phyloP scores from a whole-genome alignment of 2,113 vertebrate species.

The Bos indicus region DNA sequence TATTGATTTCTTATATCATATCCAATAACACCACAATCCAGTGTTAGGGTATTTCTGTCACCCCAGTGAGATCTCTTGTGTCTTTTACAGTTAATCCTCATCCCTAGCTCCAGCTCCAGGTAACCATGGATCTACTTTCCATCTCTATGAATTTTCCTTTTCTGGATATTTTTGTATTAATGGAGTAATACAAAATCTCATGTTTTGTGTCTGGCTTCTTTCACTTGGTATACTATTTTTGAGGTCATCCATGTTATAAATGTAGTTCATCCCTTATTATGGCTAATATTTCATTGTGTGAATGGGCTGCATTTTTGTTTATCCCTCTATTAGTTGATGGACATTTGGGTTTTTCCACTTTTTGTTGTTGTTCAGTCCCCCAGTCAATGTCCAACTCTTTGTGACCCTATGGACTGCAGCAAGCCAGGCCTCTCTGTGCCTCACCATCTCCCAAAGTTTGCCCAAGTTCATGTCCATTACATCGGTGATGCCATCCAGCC shows the following conservation, averaged over 20 bases:
- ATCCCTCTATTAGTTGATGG: background rate
- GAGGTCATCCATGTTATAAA: too few species aligned
- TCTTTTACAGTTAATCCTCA: background rate
- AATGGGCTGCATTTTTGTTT: background rate
- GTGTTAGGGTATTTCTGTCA: background rate
- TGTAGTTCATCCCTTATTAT: too few species aligned
- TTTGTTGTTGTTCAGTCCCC: background rate
- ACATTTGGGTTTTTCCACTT: background rate
- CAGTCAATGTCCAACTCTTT: background rate
- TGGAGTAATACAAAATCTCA: too few species aligned
- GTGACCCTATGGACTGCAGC: background rate
- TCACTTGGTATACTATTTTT: too few species aligned
- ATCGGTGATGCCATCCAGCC: background rate
- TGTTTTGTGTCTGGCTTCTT: too few species aligned
- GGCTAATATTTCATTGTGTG: background rate
- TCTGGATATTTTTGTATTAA: background rate
- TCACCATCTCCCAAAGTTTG: background rate
- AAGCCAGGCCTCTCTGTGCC: background rate
- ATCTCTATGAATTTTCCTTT: background rate
- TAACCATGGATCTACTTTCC: background rate
- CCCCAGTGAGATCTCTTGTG: background rate
- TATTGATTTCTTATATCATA: background rate
- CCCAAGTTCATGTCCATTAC: background rate
- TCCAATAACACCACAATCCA: background rate
- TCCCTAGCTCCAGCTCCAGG: background rate